Percentiles rank a stretch among this genome's conserved stretches.
These are phyloP conservation scores for Heliocidaris erythrogramma DNA, from an alignment of 35 echinoderm and acorn worm genomes.

Conservation along the genomic window DNA sequence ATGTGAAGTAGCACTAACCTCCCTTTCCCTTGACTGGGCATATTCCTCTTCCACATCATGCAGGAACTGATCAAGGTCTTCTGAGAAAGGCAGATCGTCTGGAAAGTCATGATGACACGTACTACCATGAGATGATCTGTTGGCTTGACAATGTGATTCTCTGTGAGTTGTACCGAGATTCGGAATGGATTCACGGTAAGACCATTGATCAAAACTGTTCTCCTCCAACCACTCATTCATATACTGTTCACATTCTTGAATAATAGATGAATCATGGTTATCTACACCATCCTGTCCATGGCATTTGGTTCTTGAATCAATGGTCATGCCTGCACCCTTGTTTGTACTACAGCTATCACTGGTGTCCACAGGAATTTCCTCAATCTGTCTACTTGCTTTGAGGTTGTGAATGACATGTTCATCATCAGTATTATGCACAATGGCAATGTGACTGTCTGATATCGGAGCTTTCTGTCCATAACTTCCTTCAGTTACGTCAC, in stretches of 20 bases:
- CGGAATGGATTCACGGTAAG: not conserved
- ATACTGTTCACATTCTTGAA: not conserved
- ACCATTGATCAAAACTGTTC: conserved; percentile 5
- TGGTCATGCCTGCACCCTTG: not conserved
- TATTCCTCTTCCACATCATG: not conserved
- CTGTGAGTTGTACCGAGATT: not conserved
- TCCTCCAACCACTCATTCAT: conserved; percentile 31
- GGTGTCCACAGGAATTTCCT: not conserved
- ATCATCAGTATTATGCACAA: not conserved
- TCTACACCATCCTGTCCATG: not conserved
- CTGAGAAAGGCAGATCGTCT: conserved; percentile 21
- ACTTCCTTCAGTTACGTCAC: not conserved
- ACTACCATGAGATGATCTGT: not conserved
- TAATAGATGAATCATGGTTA: not conserved
- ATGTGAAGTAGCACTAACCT: not conserved
- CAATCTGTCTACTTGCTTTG: not conserved
- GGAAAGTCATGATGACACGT: not conserved
- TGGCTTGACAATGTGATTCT: not conserved
- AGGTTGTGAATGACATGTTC: not conserved
- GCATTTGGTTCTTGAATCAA: not conserved
- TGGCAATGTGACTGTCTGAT: not conserved
- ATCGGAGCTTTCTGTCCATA: not conserved
- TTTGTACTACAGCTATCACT: not conserved
- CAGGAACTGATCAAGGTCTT: conserved; percentile 24
- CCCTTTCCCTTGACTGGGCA: not conserved